Percentiles rank a stretch among this genome's conserved stretches.
Evolutionary conservation across 2,888 invertebrate genomes (phyloP).

Genomic region (Polydesmus complanatus): DNA sequence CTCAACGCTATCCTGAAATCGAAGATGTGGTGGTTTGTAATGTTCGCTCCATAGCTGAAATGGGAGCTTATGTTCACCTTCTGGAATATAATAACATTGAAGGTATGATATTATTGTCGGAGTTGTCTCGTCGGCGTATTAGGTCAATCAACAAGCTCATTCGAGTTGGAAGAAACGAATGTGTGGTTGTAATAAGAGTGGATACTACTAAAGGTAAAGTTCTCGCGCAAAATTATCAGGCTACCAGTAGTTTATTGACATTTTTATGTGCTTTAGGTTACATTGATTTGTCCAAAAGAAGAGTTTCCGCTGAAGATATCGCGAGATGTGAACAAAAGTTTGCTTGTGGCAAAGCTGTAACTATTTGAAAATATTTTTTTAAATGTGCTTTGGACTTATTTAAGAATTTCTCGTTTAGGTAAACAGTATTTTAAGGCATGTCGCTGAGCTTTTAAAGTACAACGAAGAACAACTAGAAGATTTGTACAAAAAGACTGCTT

Average conservation of each 20-base stretch:
- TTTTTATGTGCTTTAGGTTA: constrained; percentile 51
- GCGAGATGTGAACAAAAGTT: constrained; percentile 97
- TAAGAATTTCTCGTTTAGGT: constrained; percentile 28
- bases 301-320: constrained; percentile 95
- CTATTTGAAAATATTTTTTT: constrained; percentile 19
- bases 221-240: neutral
- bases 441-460: constrained; percentile 85
- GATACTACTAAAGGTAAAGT: constrained; percentile 90
- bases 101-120: constrained; percentile 96
- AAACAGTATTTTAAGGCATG: constrained; percentile 92
- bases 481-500: constrained; percentile 89
- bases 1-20: constrained; percentile 92
- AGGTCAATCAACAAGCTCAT: constrained; percentile 98
- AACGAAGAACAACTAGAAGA: constrained; percentile 87
- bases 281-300: constrained; percentile 96
- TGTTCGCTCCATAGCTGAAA: constrained; percentile 90
- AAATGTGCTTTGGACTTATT: constrained; percentile 3
- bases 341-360: constrained; percentile 92
- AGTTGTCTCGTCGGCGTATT: constrained; percentile 94
- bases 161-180: constrained; percentile 95
- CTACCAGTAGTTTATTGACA: neutral
- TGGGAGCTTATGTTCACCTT: constrained; percentile 98
- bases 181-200: constrained; percentile 96
- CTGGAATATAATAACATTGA: constrained; percentile 98
- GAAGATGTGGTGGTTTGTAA: constrained; percentile 99